phyloP scores from a whole-genome alignment of 2,113 vertebrate species.

The Zosterops hypoxanthus region DNA sequence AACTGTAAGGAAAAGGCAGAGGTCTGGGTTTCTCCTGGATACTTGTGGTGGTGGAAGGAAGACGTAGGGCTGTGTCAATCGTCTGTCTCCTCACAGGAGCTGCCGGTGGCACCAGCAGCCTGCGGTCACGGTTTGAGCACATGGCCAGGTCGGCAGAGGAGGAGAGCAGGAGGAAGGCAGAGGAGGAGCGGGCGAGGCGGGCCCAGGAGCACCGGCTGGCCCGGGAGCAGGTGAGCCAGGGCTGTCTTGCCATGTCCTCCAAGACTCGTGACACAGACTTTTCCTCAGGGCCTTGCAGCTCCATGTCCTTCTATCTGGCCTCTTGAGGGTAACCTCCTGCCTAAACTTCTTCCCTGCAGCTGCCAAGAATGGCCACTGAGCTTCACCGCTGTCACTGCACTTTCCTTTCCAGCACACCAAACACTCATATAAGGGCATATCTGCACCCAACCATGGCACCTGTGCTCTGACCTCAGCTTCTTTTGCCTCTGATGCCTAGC shows the following conservation, averaged over 20 bases:
- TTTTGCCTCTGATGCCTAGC: neutral
- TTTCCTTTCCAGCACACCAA: neutral
- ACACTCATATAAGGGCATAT: neutral
- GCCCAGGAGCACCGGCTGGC: conserved; percentile 68
- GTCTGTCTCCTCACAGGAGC: neutral
- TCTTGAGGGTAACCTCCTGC: neutral
- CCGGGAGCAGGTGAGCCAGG: conserved; percentile 44
- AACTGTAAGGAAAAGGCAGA: neutral
- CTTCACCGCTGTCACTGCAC: neutral
- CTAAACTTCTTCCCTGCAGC: neutral
- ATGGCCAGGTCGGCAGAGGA: conserved; percentile 83
- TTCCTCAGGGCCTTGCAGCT: neutral
- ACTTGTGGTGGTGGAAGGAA: neutral
- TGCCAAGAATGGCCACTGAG: neutral
- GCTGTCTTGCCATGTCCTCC: neutral
- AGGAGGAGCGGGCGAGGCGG: conserved; percentile 77
- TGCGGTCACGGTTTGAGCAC: conserved; percentile 88
- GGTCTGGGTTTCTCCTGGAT: neutral
- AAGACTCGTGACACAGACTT: neutral
- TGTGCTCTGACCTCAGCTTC: neutral
- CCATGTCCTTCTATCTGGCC: neutral
- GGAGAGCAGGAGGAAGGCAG: conserved; percentile 78
- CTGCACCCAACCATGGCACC: neutral
- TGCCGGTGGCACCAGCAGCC: conserved; percentile 78
- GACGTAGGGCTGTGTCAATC: accelerated